Base-by-base conservation (phyloP, 2,113 vertebrate genomes). In the Oryzias javanicus region DNA sequence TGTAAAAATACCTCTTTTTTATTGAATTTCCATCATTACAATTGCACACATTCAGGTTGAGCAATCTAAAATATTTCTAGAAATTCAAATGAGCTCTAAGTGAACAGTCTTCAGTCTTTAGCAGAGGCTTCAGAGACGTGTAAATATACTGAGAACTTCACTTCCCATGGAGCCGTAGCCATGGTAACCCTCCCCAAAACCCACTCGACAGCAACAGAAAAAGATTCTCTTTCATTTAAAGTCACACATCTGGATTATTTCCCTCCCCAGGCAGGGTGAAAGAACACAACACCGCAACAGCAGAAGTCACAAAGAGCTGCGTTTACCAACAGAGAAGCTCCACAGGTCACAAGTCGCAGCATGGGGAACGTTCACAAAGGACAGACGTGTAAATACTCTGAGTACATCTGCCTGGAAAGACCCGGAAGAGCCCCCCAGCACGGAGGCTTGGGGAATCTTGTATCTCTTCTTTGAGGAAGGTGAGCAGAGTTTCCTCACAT, bases 1-100 rank as follows among this genome's bases (percentile, higher is more conserved):
- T 89, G 88, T 88, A 90, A 91, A 91, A 91, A 91, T 87, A 91
- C 84, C 70, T 89, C 76, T 83, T 87, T 84, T 84, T 86, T 70
- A 87, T 89, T 86, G 81, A 81, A 83, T 87, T 85, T 86, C 83
- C 84, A 79, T 82, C 74, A 62, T 85, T 83, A 85, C 82, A 89
- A 82, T 85, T 86, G 82, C 86, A 84, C 88, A 89, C 84, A 78
- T 85, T 86, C 79, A 78, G 76, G 82, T 76, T 85, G 80, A 79
- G 85, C 84, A 88, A 88, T 80, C 80, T 81, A 72, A 88, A 84
- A 83, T 86, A 85, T 82, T 78, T 19, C 80, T 86, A 88, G 82
- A 88, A 88, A 86, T 84, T 76, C 67, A 80, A 12, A 79, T 79
- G 72, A 79, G 82, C 83, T 84, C 80, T 78, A 75, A 81, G 79